These are phyloP conservation scores for Seriola quinqueradiata DNA, from an alignment of 2,113 vertebrate species.

Conservation along the genomic window DNA sequence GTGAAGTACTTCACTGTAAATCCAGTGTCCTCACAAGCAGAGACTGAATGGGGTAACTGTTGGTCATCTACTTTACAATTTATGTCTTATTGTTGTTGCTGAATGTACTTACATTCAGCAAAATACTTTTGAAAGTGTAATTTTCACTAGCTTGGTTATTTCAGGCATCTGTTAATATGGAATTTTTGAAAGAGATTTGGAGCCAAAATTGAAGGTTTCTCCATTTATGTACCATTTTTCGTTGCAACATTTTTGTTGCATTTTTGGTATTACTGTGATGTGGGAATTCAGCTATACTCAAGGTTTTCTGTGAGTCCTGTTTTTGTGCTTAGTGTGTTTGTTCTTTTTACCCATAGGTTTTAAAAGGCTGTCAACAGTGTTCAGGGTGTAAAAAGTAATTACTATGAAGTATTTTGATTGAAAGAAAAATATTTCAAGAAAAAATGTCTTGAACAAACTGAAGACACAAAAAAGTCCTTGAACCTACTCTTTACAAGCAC, in stretches of 20 bases:
- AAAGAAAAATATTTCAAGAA: too few relatives aligned
- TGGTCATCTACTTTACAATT: too few relatives aligned
- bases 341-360: background rate
- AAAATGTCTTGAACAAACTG: too few relatives aligned
- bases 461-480: too few relatives aligned
- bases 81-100: too few relatives aligned
- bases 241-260: background rate
- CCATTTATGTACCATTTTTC: too few relatives aligned
- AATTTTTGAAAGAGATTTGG: too few relatives aligned
- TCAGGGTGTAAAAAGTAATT: background rate
- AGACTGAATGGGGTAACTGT: background rate
- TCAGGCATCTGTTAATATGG: background rate
- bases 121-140: background rate
- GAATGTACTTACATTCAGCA: too few relatives aligned
- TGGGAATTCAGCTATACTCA: background rate
- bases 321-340: background rate
- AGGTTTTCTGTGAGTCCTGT: background rate
- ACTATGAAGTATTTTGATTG: background rate
- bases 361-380: too few relatives aligned
- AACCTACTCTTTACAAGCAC: too few relatives aligned
- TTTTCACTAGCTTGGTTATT: background rate
- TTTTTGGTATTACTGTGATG: background rate
- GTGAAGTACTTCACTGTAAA: background rate
- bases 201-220: background rate
- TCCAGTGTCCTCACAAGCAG: background rate